Evolutionary conservation across 2,113 vertebrate genomes (phyloP), one percentile per base, ranked within the genome.

Genomic region (Platichthys flesus): DNA sequence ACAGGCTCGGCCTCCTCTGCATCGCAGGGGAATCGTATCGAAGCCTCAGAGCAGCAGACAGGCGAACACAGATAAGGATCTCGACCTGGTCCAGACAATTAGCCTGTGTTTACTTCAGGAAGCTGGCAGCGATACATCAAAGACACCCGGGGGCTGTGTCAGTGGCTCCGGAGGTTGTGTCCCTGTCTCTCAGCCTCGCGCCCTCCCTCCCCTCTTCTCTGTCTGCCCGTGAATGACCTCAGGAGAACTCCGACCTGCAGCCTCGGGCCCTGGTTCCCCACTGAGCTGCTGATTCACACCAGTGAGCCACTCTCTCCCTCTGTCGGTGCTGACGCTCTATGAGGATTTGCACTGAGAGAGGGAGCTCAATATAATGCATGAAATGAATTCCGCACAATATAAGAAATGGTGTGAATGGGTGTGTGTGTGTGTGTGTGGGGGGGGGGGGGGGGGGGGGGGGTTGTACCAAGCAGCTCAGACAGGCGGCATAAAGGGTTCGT

Each of bases 31-130:
- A 95, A 95, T 93, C 81, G 64, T 86, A 94, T 88, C 8, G 65
- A 91, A 90, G 83, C 79, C 85, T 89, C 91, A 58, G 76, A 94
- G 94, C 93, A 95, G 94, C 92, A 94, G 93, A 92, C 89, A 21
- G 81, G 62, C 55, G 74, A 31, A 87, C 78, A 74, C 91, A 31
- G 95, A 97, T 95, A 96, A 95, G 88, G 91, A 95, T 97, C 96
- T 96, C 87, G 31, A 76, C 88, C 93, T 92, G 93, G 95, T 93
- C 93, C 93, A 93, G 93, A 92, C 95, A 96, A 97, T 98, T 97
- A 98, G 95, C 89, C 94, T 90, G 93, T 96, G 93, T 97, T 98
- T 96, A 96, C 93, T 91, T 93, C 92, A 94, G 94, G 96, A 93
- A 91, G 90, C 94, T 91, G 35, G 80, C 91, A 86, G 87, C 76